Percentiles rank a stretch among this genome's conserved stretches.
phyloP scores from a whole-genome alignment of 35 echinoderm and acorn worm genomes.

The Amphiura filiformis region DNA sequence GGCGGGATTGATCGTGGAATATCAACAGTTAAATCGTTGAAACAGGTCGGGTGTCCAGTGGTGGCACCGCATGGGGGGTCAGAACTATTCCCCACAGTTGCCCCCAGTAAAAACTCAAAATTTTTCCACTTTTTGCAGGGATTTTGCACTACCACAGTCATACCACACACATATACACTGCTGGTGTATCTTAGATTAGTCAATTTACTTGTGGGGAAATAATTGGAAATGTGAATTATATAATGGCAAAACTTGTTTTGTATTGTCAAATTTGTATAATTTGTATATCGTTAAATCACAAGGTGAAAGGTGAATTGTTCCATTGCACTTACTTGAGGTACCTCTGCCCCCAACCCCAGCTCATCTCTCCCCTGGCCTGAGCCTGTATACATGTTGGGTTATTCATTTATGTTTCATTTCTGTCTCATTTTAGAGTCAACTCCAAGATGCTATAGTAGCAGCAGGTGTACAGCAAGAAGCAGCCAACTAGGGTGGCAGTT shows the following conservation, averaged over 20 bases:
- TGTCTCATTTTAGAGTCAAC: background rate
- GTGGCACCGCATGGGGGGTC: no score
- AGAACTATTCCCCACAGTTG: no score
- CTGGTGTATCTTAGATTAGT: no score
- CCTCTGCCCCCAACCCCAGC: no score
- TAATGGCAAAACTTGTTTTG: background rate
- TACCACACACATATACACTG: no score
- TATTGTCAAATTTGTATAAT: background rate
- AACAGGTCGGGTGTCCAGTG: no score
- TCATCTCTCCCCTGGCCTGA: background rate
- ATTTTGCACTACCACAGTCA: no score
- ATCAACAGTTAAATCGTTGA: no score
- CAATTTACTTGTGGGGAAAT: no score
- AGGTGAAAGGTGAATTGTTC: background rate
- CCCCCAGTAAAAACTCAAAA: no score
- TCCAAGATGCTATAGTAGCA: background rate
- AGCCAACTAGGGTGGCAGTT: background rate
- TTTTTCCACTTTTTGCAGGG: no score
- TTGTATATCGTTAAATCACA: background rate
- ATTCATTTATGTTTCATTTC: background rate
- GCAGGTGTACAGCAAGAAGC: background rate
- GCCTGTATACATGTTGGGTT: background rate
- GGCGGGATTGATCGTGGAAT: background rate
- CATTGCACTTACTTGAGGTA: background rate
- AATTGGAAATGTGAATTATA: no score